Evolutionary conservation across 1,140 invertebrate genomes (phyloP), one percentile per base, ranked within the genome.

Genomic region (Brachionus koreanus): DNA sequence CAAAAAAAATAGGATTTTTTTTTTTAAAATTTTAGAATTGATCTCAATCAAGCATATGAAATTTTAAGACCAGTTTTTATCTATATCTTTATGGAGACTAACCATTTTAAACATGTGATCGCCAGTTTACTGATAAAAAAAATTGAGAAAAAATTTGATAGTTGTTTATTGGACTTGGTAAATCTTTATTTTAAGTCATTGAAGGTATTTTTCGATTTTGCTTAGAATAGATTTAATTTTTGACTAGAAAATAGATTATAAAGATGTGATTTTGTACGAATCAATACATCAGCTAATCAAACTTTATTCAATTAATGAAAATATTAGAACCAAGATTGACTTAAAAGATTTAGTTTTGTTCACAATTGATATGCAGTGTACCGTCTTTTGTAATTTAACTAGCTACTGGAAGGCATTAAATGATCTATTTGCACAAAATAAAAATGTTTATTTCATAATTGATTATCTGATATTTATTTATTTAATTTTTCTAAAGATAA

Each of bases 21-120:
- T 33, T 69, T 0, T 16, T 42, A 35, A 16, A 10, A 16, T 39
- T 39, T 39, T 37, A 42, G 46, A 25, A 19, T 79, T 10, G 57
- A 79, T 5, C 9, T 29, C 12, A 43, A 5, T 10, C 1, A 63
- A 25, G 25, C 23, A 12, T 42, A 49, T 61, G 19, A 39, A 42
- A 16, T 79, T 13, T 65, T 79, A 19, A 79, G 35, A 33, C 76
- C 76, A 61, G 76, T 79, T 19, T 61, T 79, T 61, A 65, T 61
- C 9, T 33, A 79, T 13, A 13, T 65, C 0, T 79, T 79, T 42
- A 25, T 79, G n/a, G 76, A 79, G 16, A 19, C 25, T n/a, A 13
- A 29, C 10, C 16, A 57, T 25, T 13, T 79, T 5, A 79, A 79
- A 43, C 76, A 79, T 35, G 19, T 19, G 3, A 12, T 79, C 3